Evolutionary conservation across 1,140 invertebrate genomes (phyloP).

Genomic region (Halesus radiatus): DNA sequence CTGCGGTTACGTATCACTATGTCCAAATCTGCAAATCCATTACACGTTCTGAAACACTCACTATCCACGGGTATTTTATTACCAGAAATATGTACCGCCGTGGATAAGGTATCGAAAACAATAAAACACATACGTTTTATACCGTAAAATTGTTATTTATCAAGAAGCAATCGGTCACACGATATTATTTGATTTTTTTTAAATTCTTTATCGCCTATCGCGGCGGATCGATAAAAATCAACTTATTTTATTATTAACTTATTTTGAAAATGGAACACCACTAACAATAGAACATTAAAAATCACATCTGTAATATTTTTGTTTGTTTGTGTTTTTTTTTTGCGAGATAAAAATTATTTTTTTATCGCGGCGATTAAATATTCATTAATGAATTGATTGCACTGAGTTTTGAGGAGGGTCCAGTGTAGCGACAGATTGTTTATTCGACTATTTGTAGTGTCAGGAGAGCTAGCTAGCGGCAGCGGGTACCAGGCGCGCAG

Average conservation of each 20-base stretch:
- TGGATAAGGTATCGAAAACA: constrained; percentile 32
- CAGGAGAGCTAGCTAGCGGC: neutral
- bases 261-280: too few relatives aligned
- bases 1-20: neutral
- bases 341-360: too few relatives aligned
- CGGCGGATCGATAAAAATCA: neutral
- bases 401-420: too few relatives aligned
- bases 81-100: constrained; percentile 13
- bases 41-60: neutral
- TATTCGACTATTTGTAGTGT: too few relatives aligned
- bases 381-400: too few relatives aligned
- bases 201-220: constrained; percentile 24
- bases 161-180: neutral
- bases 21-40: neutral
- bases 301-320: too few relatives aligned
- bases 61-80: constrained; percentile 1
- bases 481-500: neutral
- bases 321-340: too few relatives aligned
- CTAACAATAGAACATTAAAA: too few relatives aligned
- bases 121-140: constrained; percentile 31
- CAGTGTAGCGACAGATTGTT: too few relatives aligned
- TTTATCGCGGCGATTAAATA: too few relatives aligned
- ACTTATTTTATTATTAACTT: constrained; percentile 18
- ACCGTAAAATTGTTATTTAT: constrained; percentile 42
- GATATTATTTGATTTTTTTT: constrained; percentile 1